These are phyloP conservation scores for Halichoerus grypus DNA, from an alignment of 2,113 vertebrate genomes.

Conservation along the genomic window DNA sequence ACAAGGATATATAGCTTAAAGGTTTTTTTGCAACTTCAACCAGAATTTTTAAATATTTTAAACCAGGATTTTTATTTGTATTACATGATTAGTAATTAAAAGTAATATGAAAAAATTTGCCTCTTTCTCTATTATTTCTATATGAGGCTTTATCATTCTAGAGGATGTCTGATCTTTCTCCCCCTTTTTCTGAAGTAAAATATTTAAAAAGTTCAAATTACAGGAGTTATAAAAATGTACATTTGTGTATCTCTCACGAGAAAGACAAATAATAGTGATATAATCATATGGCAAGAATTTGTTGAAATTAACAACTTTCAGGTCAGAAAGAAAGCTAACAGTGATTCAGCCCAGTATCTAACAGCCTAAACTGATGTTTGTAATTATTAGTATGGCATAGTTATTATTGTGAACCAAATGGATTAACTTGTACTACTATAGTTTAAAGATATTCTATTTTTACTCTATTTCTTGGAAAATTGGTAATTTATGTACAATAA, in stretches of 20 bases:
- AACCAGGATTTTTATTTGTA: neutral
- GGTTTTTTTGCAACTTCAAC: neutral
- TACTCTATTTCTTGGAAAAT: conserved; percentile 57
- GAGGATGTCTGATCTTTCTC: neutral
- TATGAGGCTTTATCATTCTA: conserved; percentile 27
- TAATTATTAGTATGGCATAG: neutral
- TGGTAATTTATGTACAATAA: conserved; percentile 55
- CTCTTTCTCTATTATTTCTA: conserved; percentile 5
- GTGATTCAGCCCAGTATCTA: neutral
- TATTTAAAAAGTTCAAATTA: conserved; percentile 30
- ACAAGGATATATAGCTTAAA: neutral
- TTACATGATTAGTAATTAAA: conserved; percentile 51
- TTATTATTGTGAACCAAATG: conserved; percentile 25
- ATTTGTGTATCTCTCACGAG: neutral
- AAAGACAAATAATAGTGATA: neutral
- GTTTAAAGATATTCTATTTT: conserved; percentile 39
- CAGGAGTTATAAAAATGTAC: neutral
- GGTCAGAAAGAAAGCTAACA: conserved; percentile 4
- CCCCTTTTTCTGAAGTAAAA: neutral
- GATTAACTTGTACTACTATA: neutral
- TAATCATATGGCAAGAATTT: neutral
- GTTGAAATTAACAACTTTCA: conserved; percentile 10
- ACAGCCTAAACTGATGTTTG: neutral
- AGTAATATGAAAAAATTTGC: neutral
- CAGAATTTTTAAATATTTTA: conserved; percentile 57